Percentiles rank a stretch among this genome's conserved stretches.
These are phyloP conservation scores for Gorsachius magnificus DNA, from an alignment of 2,797 vertebrate species.

Conservation along the genomic window DNA sequence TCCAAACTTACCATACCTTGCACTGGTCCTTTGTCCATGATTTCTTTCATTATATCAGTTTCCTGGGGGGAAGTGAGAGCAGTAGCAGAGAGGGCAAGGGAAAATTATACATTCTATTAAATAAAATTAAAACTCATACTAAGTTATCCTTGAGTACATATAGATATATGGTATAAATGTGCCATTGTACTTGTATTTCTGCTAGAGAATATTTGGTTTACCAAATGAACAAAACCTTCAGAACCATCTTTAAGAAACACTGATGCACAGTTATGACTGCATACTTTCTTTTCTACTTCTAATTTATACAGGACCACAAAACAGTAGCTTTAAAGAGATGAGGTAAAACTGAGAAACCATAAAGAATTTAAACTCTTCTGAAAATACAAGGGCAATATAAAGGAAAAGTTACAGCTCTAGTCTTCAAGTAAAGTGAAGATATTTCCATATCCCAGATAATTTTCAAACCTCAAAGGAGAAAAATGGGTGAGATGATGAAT, in stretches of 20 bases:
- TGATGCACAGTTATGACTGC: not conserved
- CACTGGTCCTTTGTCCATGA: conserved; percentile 78
- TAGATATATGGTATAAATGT: not conserved
- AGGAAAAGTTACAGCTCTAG: not conserved
- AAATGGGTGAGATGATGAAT: not conserved
- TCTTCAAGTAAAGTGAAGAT: not conserved
- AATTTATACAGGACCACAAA: not conserved
- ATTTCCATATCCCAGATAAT: not conserved
- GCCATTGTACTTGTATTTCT: not conserved
- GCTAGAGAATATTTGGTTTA: not conserved
- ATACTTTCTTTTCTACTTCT: not conserved
- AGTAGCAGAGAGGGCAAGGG: not conserved
- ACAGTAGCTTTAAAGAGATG: not conserved
- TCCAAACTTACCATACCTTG: conserved; percentile 72
- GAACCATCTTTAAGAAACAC: not conserved
- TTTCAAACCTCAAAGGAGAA: not conserved
- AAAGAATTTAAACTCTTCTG: not conserved
- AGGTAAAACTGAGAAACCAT: not conserved
- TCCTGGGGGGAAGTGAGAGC: conserved; percentile 53
- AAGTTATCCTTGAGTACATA: not conserved
- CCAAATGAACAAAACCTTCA: not conserved
- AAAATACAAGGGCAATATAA: not conserved
- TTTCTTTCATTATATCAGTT: conserved; percentile 81
- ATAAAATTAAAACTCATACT: not conserved
- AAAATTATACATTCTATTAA: not conserved